Evolutionary conservation across 2,888 invertebrate genomes (phyloP).

Genomic region (Monopis laevigella): DNA sequence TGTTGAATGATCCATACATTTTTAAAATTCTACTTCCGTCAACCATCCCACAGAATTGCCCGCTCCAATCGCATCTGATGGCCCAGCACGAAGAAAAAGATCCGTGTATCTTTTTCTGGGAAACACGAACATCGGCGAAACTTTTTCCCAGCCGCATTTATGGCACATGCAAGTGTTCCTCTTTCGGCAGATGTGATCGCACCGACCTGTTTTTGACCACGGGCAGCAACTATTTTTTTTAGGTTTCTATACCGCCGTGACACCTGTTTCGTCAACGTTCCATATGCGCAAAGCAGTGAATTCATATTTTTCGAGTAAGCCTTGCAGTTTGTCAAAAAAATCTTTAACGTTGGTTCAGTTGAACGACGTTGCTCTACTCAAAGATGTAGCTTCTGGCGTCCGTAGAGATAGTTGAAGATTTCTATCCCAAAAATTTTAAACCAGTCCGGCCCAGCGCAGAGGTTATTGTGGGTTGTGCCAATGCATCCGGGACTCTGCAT

Average conservation of each 20-base stretch:
- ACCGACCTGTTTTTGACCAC: too few relatives aligned
- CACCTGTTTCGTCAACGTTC: slow-evolving; percentile 25
- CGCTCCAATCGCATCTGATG: slow-evolving; percentile 1
- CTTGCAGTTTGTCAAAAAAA: slow-evolving; percentile 18
- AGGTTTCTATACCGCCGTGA: slow-evolving; percentile 24
- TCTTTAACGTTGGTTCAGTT: slow-evolving; percentile 16
- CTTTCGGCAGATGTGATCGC: too few relatives aligned
- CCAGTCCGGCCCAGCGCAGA: slow-evolving; percentile 17
- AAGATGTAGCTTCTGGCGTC: slow-evolving; percentile 17
- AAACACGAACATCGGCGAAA: slow-evolving; percentile 13
- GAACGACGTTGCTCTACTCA: slow-evolving; percentile 19
- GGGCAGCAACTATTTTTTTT: too few relatives aligned
- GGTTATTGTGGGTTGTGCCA: too few relatives aligned
- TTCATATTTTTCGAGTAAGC: slow-evolving; percentile 13
- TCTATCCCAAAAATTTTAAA: slow-evolving; percentile 17
- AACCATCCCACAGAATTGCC: slow-evolving; percentile 3
- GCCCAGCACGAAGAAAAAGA: neutral
- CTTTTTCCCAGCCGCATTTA: slow-evolving; percentile 18
- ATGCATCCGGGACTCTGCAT: too few relatives aligned
- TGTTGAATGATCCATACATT: neutral
- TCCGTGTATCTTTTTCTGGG: neutral
- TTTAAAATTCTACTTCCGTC: neutral
- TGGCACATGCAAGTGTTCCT: slow-evolving; percentile 17
- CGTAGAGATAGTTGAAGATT: slow-evolving; percentile 17
- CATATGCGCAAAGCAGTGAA: slow-evolving; percentile 19